Conservation (phyloP, 1,140 invertebrate species). For the Xylocopa sonorina region DNA sequence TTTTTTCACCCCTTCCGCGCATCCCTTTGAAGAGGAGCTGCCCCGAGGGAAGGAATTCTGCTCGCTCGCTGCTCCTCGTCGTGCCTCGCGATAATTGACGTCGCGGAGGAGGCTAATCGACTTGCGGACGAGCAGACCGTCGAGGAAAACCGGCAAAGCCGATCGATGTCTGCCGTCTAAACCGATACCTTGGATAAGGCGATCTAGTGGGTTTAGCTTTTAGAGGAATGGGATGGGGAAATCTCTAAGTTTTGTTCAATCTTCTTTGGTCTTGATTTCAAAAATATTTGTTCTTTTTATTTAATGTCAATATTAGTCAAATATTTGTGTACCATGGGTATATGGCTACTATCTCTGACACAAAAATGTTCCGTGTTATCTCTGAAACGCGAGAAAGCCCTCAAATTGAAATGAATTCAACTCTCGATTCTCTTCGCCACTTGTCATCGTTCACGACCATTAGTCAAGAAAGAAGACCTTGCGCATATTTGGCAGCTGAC, state of each 20-base stretch:
- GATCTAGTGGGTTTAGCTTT: conserved; percentile 2
- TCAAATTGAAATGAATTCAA: too few species aligned
- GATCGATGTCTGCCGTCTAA: conserved; percentile 17
- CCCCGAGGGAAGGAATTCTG: conserved; percentile 10
- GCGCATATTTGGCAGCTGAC: neutral
- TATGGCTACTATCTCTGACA: too few species aligned
- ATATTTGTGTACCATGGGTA: too few species aligned
- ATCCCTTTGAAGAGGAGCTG: conserved; percentile 28
- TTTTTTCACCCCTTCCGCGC: conserved; percentile 3
- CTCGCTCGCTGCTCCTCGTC: neutral
- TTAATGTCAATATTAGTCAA: too few species aligned
- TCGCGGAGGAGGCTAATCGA: conserved; percentile 18
- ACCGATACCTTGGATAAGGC: conserved; percentile 2
- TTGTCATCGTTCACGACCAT: too few species aligned
- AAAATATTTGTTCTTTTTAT: too few species aligned
- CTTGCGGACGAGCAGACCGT: conserved; percentile 24
- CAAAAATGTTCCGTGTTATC: too few species aligned
- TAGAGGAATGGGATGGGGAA: neutral
- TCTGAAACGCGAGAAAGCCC: too few species aligned
- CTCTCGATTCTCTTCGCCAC: too few species aligned
- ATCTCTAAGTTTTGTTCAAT: too few species aligned
- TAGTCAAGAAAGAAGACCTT: too few species aligned
- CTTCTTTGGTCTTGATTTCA: too few species aligned
- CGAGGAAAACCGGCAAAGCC: conserved; percentile 39
- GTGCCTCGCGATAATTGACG: conserved; percentile 58